A percentile compares a stretch with the other conserved stretches of the same genome.
These are phyloP conservation scores for Craniophora ligustri DNA, from an alignment of 2,888 invertebrate genomes.

Conservation along the genomic window DNA sequence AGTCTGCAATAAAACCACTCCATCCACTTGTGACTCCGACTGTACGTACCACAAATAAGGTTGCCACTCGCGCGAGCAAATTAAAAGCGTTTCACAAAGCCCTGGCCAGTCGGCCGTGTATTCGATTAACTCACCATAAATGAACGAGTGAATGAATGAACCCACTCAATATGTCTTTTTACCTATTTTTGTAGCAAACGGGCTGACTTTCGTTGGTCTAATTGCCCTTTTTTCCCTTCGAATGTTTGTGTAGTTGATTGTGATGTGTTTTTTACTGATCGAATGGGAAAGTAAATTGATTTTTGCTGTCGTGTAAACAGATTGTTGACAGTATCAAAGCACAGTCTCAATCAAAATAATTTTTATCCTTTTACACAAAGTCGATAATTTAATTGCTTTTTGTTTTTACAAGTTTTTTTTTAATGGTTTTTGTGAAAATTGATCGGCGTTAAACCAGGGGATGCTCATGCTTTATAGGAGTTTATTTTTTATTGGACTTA, in stretches of 20 bases:
- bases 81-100: slow-evolving; percentile 58
- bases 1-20: neutral
- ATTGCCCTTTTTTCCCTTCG: slow-evolving; percentile 22
- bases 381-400: too few species aligned
- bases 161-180: slow-evolving; percentile 43
- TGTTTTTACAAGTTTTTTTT: too few species aligned
- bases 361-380: too few species aligned
- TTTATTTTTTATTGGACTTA: too few species aligned
- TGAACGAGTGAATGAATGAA: slow-evolving; percentile 32
- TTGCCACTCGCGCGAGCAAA: slow-evolving; percentile 46
- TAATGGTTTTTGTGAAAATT: too few species aligned
- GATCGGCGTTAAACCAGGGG: too few species aligned
- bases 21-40: slow-evolving; percentile 21
- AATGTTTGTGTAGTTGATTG: slow-evolving; percentile 13
- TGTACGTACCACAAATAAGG: slow-evolving; percentile 45
- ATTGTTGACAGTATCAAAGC: neutral
- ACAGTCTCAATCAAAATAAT: neutral
- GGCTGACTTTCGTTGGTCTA: slow-evolving; percentile 32
- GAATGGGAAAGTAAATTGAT: neutral
- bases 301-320: slow-evolving; percentile 3
- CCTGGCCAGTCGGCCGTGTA: slow-evolving; percentile 53
- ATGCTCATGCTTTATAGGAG: too few species aligned
- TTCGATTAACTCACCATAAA: slow-evolving; percentile 58
- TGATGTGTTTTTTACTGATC: slow-evolving; percentile 1
- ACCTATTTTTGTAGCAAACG: slow-evolving; percentile 45